A percentile compares a stretch with the other conserved stretches of the same genome.
Evolutionary conservation across 37 sponge, comb jelly and placozoan genomes (phyloP).

Genomic region (Halichondria panicea): DNA sequence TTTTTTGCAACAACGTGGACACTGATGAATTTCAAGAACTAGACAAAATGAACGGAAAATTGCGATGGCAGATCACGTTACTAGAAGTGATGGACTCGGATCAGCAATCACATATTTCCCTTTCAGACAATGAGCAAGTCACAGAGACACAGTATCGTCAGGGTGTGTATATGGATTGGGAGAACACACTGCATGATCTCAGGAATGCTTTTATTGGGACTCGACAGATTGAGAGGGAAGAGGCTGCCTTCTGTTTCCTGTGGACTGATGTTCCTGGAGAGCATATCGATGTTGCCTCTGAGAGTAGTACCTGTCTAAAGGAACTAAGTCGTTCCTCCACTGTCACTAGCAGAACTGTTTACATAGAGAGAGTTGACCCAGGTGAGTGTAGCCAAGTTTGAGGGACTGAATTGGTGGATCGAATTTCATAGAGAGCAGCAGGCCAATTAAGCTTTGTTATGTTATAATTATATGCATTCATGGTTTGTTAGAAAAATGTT

Average conservation of each 20-base stretch:
- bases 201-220: constrained; percentile 59
- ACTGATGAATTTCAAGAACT: constrained; percentile 55
- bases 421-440: too few relatives aligned
- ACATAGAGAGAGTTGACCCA: constrained; percentile 37
- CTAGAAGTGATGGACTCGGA: not conserved
- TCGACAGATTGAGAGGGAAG: constrained; percentile 25
- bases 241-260: constrained; percentile 42
- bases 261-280: constrained; percentile 33
- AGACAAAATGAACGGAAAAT: constrained; percentile 32
- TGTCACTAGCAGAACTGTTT: constrained; percentile 36
- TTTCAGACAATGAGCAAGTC: not conserved
- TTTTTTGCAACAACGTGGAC: too few relatives aligned
- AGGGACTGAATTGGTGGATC: not conserved
- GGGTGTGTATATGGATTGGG: constrained; percentile 43
- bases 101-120: not conserved
- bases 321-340: too few relatives aligned
- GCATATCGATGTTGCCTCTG: constrained; percentile 32
- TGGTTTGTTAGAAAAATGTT: too few relatives aligned
- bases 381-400: constrained; percentile 9
- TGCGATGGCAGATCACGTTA: constrained; percentile 57
- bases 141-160: constrained; percentile 26
- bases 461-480: too few relatives aligned
- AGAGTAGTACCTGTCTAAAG: constrained; percentile 29
- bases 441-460: too few relatives aligned
- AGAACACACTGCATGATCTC: constrained; percentile 56